These are phyloP conservation scores for Vicugna pacos DNA, from an alignment of 2,113 vertebrate genomes.

Conservation along the genomic window DNA sequence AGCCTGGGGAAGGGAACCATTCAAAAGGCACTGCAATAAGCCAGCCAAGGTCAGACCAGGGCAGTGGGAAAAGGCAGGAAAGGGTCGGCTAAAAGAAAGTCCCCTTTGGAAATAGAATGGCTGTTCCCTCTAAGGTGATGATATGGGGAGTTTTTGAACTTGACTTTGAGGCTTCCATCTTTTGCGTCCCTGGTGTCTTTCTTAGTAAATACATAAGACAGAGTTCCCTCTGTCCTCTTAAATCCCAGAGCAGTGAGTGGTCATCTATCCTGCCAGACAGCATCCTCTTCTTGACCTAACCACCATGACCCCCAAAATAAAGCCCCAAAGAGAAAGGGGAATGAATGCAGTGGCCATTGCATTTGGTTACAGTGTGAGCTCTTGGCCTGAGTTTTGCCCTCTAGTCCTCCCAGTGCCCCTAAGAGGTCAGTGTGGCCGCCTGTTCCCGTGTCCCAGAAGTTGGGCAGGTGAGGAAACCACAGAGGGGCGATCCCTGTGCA, in stretches of 20 bases:
- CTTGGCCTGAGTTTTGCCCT: not conserved
- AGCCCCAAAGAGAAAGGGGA: not conserved
- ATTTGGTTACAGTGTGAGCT: not conserved
- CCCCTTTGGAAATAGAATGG: not conserved
- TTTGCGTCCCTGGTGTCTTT: not conserved
- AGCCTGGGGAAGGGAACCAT: not conserved
- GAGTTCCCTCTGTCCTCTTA: not conserved
- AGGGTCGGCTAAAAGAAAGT: not conserved
- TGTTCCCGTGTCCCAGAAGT: not conserved
- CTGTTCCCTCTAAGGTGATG: not conserved
- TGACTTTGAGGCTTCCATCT: not conserved
- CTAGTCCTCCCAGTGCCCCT: not conserved
- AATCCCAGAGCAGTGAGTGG: not conserved
- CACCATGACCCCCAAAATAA: not conserved
- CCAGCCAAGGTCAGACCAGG: not conserved
- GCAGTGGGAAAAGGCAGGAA: not conserved
- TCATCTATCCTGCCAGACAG: not conserved
- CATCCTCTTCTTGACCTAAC: not conserved
- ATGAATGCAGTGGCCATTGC: accelerated
- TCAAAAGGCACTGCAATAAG: not conserved
- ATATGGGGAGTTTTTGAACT: not conserved
- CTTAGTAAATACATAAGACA: not conserved
- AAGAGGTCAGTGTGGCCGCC: not conserved
- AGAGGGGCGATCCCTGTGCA: not conserved
- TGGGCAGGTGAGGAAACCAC: not conserved